These are phyloP conservation scores for Portunus trituberculatus DNA, from an alignment of 1,140 invertebrate genomes.

Conservation along the genomic window DNA sequence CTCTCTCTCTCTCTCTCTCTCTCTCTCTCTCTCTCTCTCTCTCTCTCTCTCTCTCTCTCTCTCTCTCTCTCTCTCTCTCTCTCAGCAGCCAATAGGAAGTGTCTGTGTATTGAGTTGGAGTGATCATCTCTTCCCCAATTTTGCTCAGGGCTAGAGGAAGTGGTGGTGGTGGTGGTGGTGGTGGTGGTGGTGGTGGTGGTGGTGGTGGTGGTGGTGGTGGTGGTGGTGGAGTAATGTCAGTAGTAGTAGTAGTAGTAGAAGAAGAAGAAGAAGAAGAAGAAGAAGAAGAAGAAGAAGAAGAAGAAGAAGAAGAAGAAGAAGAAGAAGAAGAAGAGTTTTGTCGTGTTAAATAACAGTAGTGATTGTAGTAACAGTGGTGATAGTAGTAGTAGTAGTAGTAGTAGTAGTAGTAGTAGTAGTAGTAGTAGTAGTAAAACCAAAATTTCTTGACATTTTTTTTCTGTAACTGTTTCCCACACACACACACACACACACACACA, in stretches of 20 bases:
- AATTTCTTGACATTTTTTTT: background rate
- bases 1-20: background rate
- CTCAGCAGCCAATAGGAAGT: conserved; percentile 68
- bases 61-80: conserved; percentile 20
- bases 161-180: conserved; percentile 40
- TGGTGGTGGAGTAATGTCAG: background rate
- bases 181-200: conserved; percentile 29
- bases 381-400: conserved; percentile 23
- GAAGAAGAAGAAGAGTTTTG: background rate
- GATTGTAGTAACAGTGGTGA: background rate
- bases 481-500: background rate
- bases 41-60: background rate
- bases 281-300: conserved; percentile 14
- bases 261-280: conserved; percentile 1
- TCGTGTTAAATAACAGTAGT: background rate
- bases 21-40: background rate
- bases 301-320: conserved; percentile 3
- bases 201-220: background rate
- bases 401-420: conserved; percentile 22
- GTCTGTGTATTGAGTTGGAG: conserved; percentile 64
- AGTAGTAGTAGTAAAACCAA: background rate
- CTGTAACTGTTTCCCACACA: no score
- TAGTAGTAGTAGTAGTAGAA: conserved; percentile 6
- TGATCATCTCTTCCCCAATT: conserved; percentile 65
- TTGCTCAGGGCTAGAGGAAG: conserved; percentile 8